Evolutionary conservation across 2,888 invertebrate species (phyloP).

Genomic region (Drosophila cognata): DNA sequence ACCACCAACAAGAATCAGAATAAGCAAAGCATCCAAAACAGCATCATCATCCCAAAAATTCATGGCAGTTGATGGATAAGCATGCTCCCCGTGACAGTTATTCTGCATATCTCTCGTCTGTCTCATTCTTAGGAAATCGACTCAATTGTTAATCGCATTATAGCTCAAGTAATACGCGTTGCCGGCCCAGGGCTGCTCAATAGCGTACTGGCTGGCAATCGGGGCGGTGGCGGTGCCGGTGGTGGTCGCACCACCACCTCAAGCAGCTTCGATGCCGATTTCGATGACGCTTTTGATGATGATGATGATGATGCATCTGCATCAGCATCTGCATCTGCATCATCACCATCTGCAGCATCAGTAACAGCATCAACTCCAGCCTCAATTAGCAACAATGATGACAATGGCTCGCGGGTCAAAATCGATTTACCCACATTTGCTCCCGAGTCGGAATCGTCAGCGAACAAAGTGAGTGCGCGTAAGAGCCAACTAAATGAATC

Average conservation of each 20-base stretch:
- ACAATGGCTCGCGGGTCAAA: slow-evolving; percentile 86
- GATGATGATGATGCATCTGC: slow-evolving; percentile 5
- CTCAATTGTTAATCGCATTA: slow-evolving; percentile 84
- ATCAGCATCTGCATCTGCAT: slow-evolving; percentile 5
- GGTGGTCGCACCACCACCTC: slow-evolving; percentile 65
- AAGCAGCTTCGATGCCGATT: slow-evolving; percentile 86
- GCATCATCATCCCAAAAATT: slow-evolving; percentile 27
- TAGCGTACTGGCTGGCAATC: slow-evolving; percentile 79
- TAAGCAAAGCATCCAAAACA: slow-evolving; percentile 7
- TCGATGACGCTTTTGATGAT: slow-evolving; percentile 75
- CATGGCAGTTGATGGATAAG: slow-evolving; percentile 25
- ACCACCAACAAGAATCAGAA: slow-evolving; percentile 1
- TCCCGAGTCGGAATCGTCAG: slow-evolving; percentile 85
- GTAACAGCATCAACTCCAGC: slow-evolving; percentile 12
- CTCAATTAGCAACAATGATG: slow-evolving; percentile 19
- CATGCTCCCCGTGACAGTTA: slow-evolving; percentile 25
- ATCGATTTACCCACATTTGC: slow-evolving; percentile 89
- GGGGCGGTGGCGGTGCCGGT: slow-evolving; percentile 50
- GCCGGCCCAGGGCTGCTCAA: slow-evolving; percentile 89
- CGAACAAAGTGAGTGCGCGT: slow-evolving; percentile 77
- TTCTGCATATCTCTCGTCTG: slow-evolving; percentile 46
- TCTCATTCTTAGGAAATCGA: slow-evolving; percentile 83
- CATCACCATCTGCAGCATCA: slow-evolving; percentile 5
- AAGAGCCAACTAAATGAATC: slow-evolving; percentile 49
- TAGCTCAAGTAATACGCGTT: slow-evolving; percentile 88